Evolutionary conservation across 1,140 invertebrate genomes (phyloP), one percentile per base, ranked within the genome.

Genomic region (Liolophura sinensis): DNA sequence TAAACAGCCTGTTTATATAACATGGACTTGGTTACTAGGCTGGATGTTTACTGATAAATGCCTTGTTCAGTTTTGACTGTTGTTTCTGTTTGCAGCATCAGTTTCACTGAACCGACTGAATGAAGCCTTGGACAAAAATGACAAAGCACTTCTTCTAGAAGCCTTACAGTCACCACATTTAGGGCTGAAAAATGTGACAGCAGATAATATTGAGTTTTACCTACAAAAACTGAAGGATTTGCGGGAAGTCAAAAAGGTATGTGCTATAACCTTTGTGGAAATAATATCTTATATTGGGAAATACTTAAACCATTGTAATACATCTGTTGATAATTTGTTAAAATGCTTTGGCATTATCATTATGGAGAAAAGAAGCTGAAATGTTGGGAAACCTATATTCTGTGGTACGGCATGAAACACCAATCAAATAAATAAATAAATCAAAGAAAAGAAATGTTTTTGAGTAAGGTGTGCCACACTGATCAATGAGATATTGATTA

Each of bases 21-120:
- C 9, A 3, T 40, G n/a, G 31, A 40, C 31, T 3, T 40, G 3
- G 31, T 40, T 40, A 9, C 31, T 3, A 40, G n/a, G 31, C 9
- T 40, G 31, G 31, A 40, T 9, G 31, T 40, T 40, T 40, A 3
- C 3, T 9, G 31, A 40, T n/a, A n/a, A n/a, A 50, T 9, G 20
- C 15, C 66, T 73, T 49, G 46, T 20, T 60, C 49, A 25, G 4
- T 52, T 25, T 24, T 31, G 72, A 54, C n/a, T 65, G 31, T 5
- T 40, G 61, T 60, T 48, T 60, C 59, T 70, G 68, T 64, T 81
- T 75, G 65, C 79, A 85, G 88, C 86, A 54, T 82, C 87, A 61
- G 73, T 79, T 58, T 86, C 86, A 31, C 82, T 91, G 27, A 74
- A 79, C 24, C 60, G 78, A 56, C 72, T 91, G 3, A 90, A 90